Base-by-base conservation (phyloP, 2,797 vertebrate genomes). In the Chromis chromis region DNA sequence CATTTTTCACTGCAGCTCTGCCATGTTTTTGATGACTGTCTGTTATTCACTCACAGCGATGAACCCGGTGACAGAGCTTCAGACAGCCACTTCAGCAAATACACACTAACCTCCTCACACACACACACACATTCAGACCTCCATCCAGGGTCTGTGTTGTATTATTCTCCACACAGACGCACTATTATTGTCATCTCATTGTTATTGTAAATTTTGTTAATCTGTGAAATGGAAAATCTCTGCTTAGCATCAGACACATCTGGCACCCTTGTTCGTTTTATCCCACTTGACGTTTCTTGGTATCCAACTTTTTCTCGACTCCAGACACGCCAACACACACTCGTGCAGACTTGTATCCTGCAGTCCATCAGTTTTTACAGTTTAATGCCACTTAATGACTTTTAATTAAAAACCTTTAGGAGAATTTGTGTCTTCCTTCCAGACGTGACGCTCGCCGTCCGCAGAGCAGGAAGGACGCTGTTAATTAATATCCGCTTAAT, bases 361-460 rank as follows among this genome's bases (percentile, higher is more conserved):
- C 27, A 17, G 40, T 46, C 68, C 65, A 74, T 81, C 53, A 21
- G 11, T 39, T 64, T 60, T 44, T 39, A 66, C 17, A 57, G 21
- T 62, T 68, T 70, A 70, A 70, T 72, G 56, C 17, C 40, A 58
- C 48, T 69, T 60, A 74, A 70, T 78, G 52, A 39, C 49, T 62
- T 83, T 66, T 78, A 81, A 81, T 79, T 76, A 85, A 86, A 78
- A 79, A 81, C 70, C 70, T 88, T 87, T 69, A 57, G 49, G 16
- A 57, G 44, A 74, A 52, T 71, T 54, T 62, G 60, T 65, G 53
- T 76, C 27, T 56, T 84, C 65, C 52, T 85, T 59, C 65, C 69
- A 69, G 82, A 79, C 3, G 2, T 52, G 64, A 76, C 4, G 0
- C 55, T 22, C 3, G 7, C 53, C 27, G 53, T 70, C 65, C 4